Base-by-base conservation (phyloP, 1,140 invertebrate genomes). In the Brachionus manjavacas region DNA sequence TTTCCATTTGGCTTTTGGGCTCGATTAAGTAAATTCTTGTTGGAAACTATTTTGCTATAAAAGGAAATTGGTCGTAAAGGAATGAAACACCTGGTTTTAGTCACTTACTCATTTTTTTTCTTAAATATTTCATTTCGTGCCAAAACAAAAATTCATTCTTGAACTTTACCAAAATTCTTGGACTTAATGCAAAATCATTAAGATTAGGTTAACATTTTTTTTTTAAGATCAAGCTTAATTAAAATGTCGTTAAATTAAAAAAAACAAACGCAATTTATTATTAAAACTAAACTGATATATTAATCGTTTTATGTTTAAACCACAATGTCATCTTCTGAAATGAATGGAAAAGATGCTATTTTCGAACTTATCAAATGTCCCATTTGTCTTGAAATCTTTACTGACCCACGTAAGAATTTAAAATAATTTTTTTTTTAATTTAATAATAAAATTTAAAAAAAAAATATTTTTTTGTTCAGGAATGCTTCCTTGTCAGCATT, bases 401-500 rank as follows among this genome's bases (percentile, higher is more conserved):
- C 39, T n/a, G 80, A 83, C 25, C 80, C 80, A 8, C 25, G 80
- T 81, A 81, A 81, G 20, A 8, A n/a, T 35, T n/a, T 35, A 7
- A 35, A 35, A 35, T 35, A 35, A 39, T 55, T 41, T 80, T 52
- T 76, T 39, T 46, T 39, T 49, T 14, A 49, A 3, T 14, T 2
- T 0, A n/a, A 20, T 23, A 60, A 60, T 16, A 68, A 68, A 23
- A 16, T 35, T 31, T 31, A 31, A 14, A 31, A 41, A 16, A 25
- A 55, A 28, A 39, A 0, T 2, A 1, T n/a, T 55, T n/a, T 41
- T 60, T 35, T 16, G 14, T 31, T n/a, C 39, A 81, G 79, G 81
- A 12, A 84, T 84, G 81, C 46, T 84, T 20, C 83, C 83, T 23
- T 84, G 83, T 74, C 83, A 84, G 41, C 83, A 84, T 84, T 74